These are phyloP conservation scores for Hassar affinis DNA, from an alignment of 2,113 vertebrate species.

Conservation along the genomic window DNA sequence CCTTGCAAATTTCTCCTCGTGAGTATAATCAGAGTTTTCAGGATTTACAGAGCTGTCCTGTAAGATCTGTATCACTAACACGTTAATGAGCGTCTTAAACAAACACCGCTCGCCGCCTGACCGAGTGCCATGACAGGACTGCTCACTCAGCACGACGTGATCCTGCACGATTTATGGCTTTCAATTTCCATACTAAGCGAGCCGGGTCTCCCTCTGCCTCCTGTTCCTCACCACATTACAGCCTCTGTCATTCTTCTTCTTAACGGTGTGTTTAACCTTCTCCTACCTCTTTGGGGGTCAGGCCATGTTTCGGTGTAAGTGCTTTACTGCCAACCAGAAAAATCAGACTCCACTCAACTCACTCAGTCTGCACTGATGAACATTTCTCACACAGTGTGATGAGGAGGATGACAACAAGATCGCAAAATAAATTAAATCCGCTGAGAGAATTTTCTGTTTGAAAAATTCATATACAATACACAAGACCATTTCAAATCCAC, in stretches of 20 bases:
- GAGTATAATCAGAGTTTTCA: background rate
- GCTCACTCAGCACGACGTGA: conserved; percentile 26
- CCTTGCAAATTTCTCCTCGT: conserved; percentile 25
- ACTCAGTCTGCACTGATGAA: background rate
- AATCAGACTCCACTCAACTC: background rate
- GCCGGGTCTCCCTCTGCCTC: conserved; percentile 49
- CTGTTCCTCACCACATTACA: conserved; percentile 46
- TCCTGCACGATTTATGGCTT: conserved; percentile 59
- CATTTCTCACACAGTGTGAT: background rate
- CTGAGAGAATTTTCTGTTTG: background rate
- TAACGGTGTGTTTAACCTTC: conserved; percentile 54
- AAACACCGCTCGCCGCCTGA: background rate
- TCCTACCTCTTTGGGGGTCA: conserved; percentile 5
- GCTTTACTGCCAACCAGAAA: background rate
- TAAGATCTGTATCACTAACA: conserved; percentile 25
- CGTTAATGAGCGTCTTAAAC: conserved; percentile 34
- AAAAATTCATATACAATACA: background rate
- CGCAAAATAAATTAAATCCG: background rate
- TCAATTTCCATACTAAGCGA: conserved; percentile 64
- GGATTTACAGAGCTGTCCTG: conserved; percentile 33
- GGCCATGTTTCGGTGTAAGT: background rate
- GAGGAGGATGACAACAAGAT: no score
- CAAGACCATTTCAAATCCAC: background rate
- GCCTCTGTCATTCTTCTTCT: conserved; percentile 49
- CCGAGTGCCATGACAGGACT: conserved; percentile 17